phyloP scores from a whole-genome alignment of 2,113 vertebrate genomes.

The Callorhinus ursinus region DNA sequence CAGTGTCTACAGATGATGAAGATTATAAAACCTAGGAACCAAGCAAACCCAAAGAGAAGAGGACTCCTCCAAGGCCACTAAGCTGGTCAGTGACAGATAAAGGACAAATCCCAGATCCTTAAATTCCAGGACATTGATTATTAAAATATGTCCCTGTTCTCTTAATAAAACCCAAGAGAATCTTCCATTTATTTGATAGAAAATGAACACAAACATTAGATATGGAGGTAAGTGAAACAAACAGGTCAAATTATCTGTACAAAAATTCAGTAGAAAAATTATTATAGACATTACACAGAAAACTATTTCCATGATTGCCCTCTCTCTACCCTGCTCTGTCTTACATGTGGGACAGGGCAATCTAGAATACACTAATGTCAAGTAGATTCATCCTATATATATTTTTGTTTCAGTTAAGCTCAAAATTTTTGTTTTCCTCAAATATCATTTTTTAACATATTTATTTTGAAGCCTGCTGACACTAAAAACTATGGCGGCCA shows the following conservation, averaged over 20 bases:
- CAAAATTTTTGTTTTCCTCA: slow-evolving; percentile 41
- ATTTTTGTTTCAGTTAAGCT: slow-evolving; percentile 37
- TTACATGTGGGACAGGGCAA: not conserved
- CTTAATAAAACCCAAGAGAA: not conserved
- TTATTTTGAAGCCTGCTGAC: slow-evolving; percentile 29
- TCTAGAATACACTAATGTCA: not conserved
- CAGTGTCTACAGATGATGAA: not conserved
- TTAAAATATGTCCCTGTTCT: not conserved
- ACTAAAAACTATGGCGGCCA: slow-evolving; percentile 56
- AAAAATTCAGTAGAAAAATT: not conserved
- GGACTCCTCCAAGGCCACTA: not conserved
- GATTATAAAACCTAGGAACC: not conserved
- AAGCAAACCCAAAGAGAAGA: not conserved
- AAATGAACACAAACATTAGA: not conserved
- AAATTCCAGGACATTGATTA: not conserved
- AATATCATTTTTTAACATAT: slow-evolving; percentile 47
- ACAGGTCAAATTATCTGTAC: not conserved
- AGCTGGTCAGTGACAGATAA: not conserved
- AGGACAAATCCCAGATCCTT: not conserved
- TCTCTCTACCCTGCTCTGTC: not conserved
- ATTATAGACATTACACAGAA: not conserved
- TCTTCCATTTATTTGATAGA: not conserved
- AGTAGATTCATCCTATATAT: not conserved
- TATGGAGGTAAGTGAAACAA: not conserved
- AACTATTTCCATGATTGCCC: not conserved